Percentiles rank a stretch among this genome's conserved stretches.
These are phyloP conservation scores for Campoplex capitator DNA, from an alignment of 2,888 invertebrate species.

Conservation along the genomic window DNA sequence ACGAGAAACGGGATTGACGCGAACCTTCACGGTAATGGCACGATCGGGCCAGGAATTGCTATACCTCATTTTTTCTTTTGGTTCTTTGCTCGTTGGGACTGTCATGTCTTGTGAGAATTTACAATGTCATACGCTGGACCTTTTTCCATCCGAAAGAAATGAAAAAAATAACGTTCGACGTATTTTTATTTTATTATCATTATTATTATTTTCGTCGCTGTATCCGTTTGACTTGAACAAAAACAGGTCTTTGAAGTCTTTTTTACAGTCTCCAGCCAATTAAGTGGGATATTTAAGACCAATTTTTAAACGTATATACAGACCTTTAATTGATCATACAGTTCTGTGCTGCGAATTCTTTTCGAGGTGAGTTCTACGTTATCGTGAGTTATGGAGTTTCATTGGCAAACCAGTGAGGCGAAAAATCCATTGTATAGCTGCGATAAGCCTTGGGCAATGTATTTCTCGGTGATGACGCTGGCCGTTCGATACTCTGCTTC, in stretches of 20 bases:
- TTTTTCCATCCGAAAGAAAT: neutral
- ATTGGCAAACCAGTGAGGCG: slow-evolving; percentile 19
- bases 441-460: slow-evolving; percentile 41
- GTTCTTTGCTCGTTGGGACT: slow-evolving; percentile 71
- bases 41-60: slow-evolving; percentile 80
- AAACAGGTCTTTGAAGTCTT: neutral
- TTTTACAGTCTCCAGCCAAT: neutral
- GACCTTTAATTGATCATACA: slow-evolving; percentile 24
- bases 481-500: slow-evolving; percentile 16
- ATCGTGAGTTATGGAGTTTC: slow-evolving; percentile 37
- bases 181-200: neutral
- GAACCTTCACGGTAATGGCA: slow-evolving; percentile 77
- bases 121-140: neutral
- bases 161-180: neutral
- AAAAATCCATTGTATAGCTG: slow-evolving; percentile 50
- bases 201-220: neutral
- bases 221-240: neutral
- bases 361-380: slow-evolving; percentile 25
- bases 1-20: slow-evolving; percentile 78
- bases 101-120: slow-evolving; percentile 61
- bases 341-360: neutral
- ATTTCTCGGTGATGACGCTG: slow-evolving; percentile 32
- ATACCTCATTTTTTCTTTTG: slow-evolving; percentile 75
- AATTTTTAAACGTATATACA: neutral
- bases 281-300: neutral